Percentiles rank a stretch among this genome's conserved stretches.
Conservation (phyloP, 2,888 invertebrate species). For the Eupithecia vulgata region DNA sequence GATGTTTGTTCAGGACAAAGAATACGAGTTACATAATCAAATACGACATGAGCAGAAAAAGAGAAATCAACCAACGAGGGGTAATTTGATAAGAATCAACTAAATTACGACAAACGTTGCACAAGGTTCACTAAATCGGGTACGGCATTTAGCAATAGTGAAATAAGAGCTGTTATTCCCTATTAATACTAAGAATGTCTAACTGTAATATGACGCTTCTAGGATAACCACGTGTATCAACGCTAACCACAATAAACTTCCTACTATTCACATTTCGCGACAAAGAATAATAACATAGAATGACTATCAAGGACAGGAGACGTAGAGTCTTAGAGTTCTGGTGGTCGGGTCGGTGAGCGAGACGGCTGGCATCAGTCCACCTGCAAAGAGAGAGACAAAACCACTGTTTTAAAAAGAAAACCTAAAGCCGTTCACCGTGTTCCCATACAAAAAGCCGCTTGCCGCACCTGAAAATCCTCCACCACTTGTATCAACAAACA, state of each 20-base stretch:
- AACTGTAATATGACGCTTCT: slow-evolving; percentile 16
- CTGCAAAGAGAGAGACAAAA: slow-evolving; percentile 81
- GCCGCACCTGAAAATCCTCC: slow-evolving; percentile 58
- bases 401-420: slow-evolving; percentile 65
- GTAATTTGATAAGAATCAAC: slow-evolving; percentile 55
- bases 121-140: slow-evolving; percentile 28
- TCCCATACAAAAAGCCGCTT: slow-evolving; percentile 49
- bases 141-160: slow-evolving; percentile 11
- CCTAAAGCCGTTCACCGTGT: slow-evolving; percentile 67
- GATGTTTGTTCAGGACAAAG: slow-evolving; percentile 36
- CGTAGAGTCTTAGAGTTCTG: slow-evolving; percentile 47
- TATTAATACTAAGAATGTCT: slow-evolving; percentile 20
- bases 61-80: slow-evolving; percentile 52
- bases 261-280: slow-evolving; percentile 33
- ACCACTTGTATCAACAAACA: slow-evolving; percentile 67
- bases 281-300: slow-evolving; percentile 35
- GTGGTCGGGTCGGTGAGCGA: slow-evolving; percentile 53
- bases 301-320: slow-evolving; percentile 47
- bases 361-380: slow-evolving; percentile 61
- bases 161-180: slow-evolving; percentile 29
- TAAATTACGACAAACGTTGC: slow-evolving; percentile 43
- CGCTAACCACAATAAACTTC: slow-evolving; percentile 42
- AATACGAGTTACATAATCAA: slow-evolving; percentile 43
- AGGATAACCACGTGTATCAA: slow-evolving; percentile 33
- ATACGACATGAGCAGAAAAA: slow-evolving; percentile 46